These are phyloP conservation scores for Spatulosminthurus flaviceps DNA, from an alignment of 2,888 invertebrate species.

Conservation along the genomic window DNA sequence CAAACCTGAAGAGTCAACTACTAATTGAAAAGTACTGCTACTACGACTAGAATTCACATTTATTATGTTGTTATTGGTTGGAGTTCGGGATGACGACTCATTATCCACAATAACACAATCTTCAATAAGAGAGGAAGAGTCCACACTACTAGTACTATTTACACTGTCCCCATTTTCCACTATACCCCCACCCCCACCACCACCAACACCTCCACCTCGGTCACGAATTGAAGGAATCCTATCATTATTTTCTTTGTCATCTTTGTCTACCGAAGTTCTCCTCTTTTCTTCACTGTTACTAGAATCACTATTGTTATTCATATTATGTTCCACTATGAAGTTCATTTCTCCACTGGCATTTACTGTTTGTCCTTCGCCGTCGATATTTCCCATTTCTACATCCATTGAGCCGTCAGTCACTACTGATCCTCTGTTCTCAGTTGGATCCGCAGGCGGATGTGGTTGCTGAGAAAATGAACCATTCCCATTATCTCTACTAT, in stretches of 20 bases:
- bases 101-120: constrained; percentile 59
- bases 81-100: constrained; percentile 52
- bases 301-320: constrained; percentile 19
- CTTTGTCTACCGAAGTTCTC: constrained; percentile 60
- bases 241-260: constrained; percentile 60
- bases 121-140: constrained; percentile 51
- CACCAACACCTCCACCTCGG: constrained; percentile 27
- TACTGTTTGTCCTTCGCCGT: constrained; percentile 53
- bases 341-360: constrained; percentile 58
- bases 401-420: not conserved
- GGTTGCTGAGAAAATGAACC: constrained; percentile 33
- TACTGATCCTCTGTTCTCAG: not conserved
- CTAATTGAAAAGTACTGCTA: constrained; percentile 53
- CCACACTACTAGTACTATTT: constrained; percentile 32
- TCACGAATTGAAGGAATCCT: constrained; percentile 54
- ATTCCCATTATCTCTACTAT: not conserved
- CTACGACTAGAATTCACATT: constrained; percentile 62
- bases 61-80: constrained; percentile 42
- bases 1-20: constrained; percentile 44
- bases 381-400: constrained; percentile 24
- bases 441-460: not conserved
- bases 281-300: constrained; percentile 53
- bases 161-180: constrained; percentile 60
- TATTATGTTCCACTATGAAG: constrained; percentile 28
- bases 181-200: constrained; percentile 51